These are phyloP conservation scores for Choreutis nemorana DNA, from an alignment of 2,888 invertebrate species.

Conservation along the genomic window DNA sequence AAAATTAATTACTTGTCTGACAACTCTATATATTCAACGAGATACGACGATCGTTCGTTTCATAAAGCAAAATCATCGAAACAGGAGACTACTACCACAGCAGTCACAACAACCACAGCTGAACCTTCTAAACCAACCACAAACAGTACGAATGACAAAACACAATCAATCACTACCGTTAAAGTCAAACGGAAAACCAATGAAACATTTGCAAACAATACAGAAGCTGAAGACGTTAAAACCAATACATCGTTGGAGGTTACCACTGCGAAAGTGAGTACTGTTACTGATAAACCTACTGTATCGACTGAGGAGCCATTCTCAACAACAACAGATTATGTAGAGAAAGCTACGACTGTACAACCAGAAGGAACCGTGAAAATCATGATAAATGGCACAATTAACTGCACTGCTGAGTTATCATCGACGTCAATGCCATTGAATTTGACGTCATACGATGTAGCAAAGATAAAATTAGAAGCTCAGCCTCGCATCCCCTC, in stretches of 20 bases:
- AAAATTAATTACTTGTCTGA: no score
- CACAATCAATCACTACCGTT: constrained; percentile 24
- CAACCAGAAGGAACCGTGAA: constrained; percentile 41
- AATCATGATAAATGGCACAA: constrained; percentile 50
- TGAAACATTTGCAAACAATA: constrained; percentile 18
- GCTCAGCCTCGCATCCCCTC: constrained; percentile 31
- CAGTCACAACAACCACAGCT: constrained; percentile 17
- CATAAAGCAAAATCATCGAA: constrained; percentile 23
- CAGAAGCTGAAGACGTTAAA: constrained; percentile 11
- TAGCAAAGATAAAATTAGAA: constrained; percentile 25
- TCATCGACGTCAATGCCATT: constrained; percentile 43
- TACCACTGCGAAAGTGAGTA: constrained; percentile 7
- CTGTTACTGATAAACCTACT: no score
- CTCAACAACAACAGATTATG: constrained; percentile 12
- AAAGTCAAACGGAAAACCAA: constrained; percentile 46
- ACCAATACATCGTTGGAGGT: constrained; percentile 15
- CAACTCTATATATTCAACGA: constrained; percentile 23
- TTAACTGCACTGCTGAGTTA: constrained; percentile 53
- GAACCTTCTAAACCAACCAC: constrained; percentile 20
- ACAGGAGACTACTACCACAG: constrained; percentile 28
- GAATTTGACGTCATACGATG: constrained; percentile 28
- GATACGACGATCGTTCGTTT: constrained; percentile 32
- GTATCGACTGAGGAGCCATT: constrained; percentile 11
- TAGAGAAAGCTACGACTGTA: constrained; percentile 25
- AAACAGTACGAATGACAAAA: no score